Percentiles rank a stretch among this genome's conserved stretches.
Evolutionary conservation across 2,113 vertebrate genomes (phyloP).

Genomic region (Vimba vimba): DNA sequence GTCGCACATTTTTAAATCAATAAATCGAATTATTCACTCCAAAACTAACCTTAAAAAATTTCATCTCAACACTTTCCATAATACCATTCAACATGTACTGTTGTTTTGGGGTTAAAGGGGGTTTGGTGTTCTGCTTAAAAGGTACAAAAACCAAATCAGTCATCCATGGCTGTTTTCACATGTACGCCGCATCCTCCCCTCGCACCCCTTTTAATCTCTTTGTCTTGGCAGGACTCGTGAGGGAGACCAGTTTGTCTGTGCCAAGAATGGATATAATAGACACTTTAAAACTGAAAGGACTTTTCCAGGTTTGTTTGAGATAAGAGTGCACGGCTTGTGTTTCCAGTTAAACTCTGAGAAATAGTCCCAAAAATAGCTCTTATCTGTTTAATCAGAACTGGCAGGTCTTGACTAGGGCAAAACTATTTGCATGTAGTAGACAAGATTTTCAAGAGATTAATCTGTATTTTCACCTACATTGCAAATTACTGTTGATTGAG

Average conservation of each 20-base stretch:
- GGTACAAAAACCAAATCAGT: slow-evolving; percentile 50
- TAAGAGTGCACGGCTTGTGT: slow-evolving; percentile 43
- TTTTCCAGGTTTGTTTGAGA: slow-evolving; percentile 51
- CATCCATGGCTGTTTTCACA: slow-evolving; percentile 49
- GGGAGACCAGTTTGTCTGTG: slow-evolving; percentile 33
- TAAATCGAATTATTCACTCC: background rate
- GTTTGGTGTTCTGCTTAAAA: slow-evolving; percentile 28
- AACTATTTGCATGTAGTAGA: background rate
- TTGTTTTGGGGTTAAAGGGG: slow-evolving; percentile 47
- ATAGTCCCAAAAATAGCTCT: slow-evolving; percentile 54
- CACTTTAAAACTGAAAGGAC: slow-evolving; percentile 32
- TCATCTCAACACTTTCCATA: background rate
- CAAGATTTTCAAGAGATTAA: slow-evolving; percentile 9
- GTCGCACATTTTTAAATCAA: background rate
- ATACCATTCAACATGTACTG: slow-evolving; percentile 27
- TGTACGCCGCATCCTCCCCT: background rate
- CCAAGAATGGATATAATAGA: slow-evolving; percentile 40
- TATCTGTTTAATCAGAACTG: slow-evolving; percentile 47
- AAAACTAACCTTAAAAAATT: background rate
- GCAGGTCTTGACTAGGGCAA: slow-evolving; percentile 38
- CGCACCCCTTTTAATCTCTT: slow-evolving; percentile 9
- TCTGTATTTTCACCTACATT: background rate
- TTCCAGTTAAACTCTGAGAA: slow-evolving; percentile 30
- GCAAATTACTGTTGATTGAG: background rate
- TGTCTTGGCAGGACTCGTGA: slow-evolving; percentile 33